These are phyloP conservation scores for Nyctereutes procyonoides DNA, from an alignment of 2,113 vertebrate genomes.

Conservation along the genomic window DNA sequence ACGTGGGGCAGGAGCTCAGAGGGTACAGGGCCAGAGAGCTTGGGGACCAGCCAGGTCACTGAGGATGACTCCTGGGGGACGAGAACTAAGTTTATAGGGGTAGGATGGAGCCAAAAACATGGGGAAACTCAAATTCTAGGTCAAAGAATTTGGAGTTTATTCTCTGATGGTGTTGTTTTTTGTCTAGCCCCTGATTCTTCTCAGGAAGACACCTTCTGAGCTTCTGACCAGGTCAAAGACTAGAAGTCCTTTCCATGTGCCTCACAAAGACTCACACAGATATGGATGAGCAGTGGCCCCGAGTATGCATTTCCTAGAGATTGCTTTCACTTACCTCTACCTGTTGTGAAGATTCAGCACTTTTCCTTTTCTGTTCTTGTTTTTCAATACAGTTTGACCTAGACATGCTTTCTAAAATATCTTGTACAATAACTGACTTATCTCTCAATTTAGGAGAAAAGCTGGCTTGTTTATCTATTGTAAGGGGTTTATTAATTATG, in stretches of 20 bases:
- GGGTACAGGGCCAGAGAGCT: background rate
- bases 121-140: background rate
- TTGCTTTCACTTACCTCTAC: slow-evolving; percentile 87
- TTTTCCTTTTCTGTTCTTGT: slow-evolving; percentile 64
- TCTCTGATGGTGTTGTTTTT: background rate
- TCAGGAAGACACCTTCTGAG: background rate
- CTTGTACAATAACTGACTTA: slow-evolving; percentile 80
- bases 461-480: slow-evolving; percentile 79
- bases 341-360: slow-evolving; percentile 78
- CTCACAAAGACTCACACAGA: background rate
- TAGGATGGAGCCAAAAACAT: background rate
- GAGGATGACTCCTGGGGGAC: background rate
- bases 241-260: background rate
- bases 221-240: background rate
- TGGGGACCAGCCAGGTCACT: background rate
- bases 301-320: background rate
- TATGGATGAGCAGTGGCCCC: accelerated
- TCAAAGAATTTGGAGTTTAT: slow-evolving; percentile 15
- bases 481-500: slow-evolving; percentile 68
- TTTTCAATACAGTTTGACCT: slow-evolving; percentile 77
- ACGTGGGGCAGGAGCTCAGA: background rate
- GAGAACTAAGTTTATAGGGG: background rate
- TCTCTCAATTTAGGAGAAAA: slow-evolving; percentile 84
- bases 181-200: background rate
- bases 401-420: slow-evolving; percentile 84